Conservation (phyloP, 2,797 vertebrate genomes). For the Echiichthys vipera region DNA sequence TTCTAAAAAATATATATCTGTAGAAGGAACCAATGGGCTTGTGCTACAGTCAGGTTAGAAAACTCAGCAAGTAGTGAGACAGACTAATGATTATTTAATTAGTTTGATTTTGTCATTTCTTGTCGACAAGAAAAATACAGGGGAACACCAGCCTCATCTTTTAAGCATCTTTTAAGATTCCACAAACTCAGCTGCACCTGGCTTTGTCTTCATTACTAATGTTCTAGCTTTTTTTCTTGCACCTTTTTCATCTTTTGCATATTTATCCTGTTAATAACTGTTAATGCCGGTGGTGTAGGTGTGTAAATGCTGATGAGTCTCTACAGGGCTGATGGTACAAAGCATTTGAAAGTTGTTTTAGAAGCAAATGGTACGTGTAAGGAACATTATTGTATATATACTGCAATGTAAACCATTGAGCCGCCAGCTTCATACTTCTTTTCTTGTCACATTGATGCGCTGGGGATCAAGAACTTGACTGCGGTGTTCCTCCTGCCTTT, state of each 20-base stretch:
- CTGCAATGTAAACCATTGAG: no score
- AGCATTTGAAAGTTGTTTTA: background rate
- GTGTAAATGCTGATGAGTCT: slow-evolving; percentile 3
- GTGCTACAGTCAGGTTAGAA: background rate
- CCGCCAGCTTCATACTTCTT: slow-evolving; percentile 10
- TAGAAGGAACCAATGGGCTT: background rate
- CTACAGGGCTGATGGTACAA: background rate
- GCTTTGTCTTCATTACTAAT: slow-evolving; percentile 12
- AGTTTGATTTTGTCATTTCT: background rate
- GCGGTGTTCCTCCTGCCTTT: slow-evolving; percentile 33
- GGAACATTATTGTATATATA: background rate
- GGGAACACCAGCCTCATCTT: slow-evolving; percentile 23
- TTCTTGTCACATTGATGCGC: slow-evolving; percentile 18
- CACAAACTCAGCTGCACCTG: background rate
- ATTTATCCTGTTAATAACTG: slow-evolving; percentile 8
- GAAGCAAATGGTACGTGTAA: background rate
- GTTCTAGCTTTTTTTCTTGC: slow-evolving; percentile 29
- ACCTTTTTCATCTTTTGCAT: background rate
- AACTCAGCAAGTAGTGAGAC: background rate
- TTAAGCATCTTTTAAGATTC: background rate
- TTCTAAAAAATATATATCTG: background rate
- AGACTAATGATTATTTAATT: background rate
- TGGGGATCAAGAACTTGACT: slow-evolving; percentile 41
- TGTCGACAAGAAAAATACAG: background rate
- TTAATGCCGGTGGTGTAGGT: background rate